Conservation (phyloP, 2,113 vertebrate genomes). For the Rattus norvegicus region DNA sequence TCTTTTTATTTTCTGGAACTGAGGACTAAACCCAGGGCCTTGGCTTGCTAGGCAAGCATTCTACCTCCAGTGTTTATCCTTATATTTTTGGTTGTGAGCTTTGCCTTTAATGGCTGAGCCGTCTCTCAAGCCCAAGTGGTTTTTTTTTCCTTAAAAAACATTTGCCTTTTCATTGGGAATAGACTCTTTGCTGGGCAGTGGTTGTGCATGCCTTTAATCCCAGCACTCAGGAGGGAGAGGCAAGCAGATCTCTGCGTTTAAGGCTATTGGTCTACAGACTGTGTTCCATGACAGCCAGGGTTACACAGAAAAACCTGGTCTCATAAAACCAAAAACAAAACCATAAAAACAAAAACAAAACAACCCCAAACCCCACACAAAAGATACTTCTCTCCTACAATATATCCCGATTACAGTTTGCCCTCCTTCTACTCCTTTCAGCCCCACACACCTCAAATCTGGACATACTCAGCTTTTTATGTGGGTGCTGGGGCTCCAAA, state of each 20-base stretch:
- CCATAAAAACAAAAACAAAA: no score
- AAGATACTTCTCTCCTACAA: background rate
- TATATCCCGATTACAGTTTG: background rate
- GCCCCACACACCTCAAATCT: background rate
- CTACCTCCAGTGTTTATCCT: no score
- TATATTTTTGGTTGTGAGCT: no score
- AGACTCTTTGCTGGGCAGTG: background rate
- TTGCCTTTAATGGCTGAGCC: no score
- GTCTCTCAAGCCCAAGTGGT: no score
- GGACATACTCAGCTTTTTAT: background rate
- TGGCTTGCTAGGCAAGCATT: no score
- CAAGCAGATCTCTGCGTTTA: background rate
- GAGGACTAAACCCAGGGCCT: no score
- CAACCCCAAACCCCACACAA: no score
- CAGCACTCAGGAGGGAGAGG: background rate
- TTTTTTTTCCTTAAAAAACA: background rate
- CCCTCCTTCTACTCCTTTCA: background rate
- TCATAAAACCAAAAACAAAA: background rate
- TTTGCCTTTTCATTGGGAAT: background rate
- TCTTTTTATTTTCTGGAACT: no score
- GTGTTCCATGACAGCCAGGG: background rate
- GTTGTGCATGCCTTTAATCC: background rate
- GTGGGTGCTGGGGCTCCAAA: background rate
- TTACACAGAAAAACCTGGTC: background rate
- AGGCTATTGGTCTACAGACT: background rate